Percentiles rank a stretch among this genome's conserved stretches.
Conservation (phyloP, 2,888 invertebrate species). For the Pyrrhosoma nymphula region DNA sequence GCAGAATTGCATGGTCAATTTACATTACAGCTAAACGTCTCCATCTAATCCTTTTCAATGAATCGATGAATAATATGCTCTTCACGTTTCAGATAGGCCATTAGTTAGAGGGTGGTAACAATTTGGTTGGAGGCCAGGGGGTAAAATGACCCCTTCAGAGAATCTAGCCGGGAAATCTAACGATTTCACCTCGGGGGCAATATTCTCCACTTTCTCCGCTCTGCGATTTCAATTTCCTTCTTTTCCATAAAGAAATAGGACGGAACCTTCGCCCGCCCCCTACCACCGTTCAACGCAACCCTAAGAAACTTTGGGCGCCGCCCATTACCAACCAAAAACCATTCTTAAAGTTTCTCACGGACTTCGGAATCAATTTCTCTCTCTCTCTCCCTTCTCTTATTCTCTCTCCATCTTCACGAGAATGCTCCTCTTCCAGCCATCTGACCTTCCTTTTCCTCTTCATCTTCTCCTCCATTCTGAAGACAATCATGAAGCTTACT, state of each 20-base stretch:
- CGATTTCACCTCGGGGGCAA: background rate
- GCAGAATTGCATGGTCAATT: no score
- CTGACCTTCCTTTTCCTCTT: slow-evolving; percentile 21
- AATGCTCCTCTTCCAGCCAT: background rate
- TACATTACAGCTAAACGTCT: no score
- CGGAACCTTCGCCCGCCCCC: background rate
- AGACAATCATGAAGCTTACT: no score
- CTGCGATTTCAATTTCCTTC: slow-evolving; percentile 42
- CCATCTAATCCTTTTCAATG: no score
- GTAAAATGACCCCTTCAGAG: background rate
- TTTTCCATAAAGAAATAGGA: background rate
- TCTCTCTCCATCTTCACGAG: background rate
- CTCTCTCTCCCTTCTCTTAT: background rate
- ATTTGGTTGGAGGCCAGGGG: background rate
- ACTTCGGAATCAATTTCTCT: slow-evolving; percentile 11
- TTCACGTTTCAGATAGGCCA: no score
- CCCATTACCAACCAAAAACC: slow-evolving; percentile 39
- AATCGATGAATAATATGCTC: no score
- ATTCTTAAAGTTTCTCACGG: slow-evolving; percentile 20
- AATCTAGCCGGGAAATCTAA: background rate
- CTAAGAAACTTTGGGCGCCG: background rate
- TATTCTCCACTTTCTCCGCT: background rate
- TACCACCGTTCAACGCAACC: background rate
- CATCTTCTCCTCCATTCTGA: no score
- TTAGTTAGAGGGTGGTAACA: background rate